phyloP scores from a whole-genome alignment of 2,113 vertebrate species.

The Catharus fuscescens region DNA sequence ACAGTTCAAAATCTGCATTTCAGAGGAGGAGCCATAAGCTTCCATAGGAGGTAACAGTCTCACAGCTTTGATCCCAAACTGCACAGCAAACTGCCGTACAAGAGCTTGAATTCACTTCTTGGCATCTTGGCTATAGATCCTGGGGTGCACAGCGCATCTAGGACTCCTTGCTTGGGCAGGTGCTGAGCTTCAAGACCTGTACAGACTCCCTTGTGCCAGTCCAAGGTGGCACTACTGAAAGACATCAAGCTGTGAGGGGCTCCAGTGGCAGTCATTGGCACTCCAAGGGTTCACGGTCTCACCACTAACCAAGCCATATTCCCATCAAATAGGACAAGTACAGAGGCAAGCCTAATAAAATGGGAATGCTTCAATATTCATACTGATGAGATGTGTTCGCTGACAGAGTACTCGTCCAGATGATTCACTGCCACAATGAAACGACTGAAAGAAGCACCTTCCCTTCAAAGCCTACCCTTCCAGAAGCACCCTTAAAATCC shows the following conservation, averaged over 20 bases:
- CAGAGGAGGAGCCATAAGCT: neutral
- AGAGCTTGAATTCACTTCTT: neutral
- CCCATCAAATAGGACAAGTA: neutral
- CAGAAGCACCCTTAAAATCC: neutral
- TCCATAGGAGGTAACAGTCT: neutral
- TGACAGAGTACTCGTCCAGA: neutral
- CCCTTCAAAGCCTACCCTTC: neutral
- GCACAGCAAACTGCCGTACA: neutral
- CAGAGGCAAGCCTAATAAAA: neutral
- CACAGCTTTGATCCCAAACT: neutral
- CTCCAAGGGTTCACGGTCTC: neutral
- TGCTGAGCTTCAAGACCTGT: neutral
- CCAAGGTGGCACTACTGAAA: neutral
- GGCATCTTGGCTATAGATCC: neutral
- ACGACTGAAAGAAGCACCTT: neutral
- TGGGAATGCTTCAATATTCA: neutral
- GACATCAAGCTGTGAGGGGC: neutral
- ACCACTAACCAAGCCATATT: neutral
- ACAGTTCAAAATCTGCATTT: constrained; percentile 11
- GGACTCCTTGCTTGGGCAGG: neutral
- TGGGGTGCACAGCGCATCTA: neutral
- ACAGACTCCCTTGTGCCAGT: neutral
- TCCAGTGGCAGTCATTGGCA: rapidly evolving
- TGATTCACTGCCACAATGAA: neutral
- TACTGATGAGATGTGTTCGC: neutral